These are phyloP conservation scores for Amphiprion percula DNA, from an alignment of 2,113 vertebrate species.

Conservation along the genomic window DNA sequence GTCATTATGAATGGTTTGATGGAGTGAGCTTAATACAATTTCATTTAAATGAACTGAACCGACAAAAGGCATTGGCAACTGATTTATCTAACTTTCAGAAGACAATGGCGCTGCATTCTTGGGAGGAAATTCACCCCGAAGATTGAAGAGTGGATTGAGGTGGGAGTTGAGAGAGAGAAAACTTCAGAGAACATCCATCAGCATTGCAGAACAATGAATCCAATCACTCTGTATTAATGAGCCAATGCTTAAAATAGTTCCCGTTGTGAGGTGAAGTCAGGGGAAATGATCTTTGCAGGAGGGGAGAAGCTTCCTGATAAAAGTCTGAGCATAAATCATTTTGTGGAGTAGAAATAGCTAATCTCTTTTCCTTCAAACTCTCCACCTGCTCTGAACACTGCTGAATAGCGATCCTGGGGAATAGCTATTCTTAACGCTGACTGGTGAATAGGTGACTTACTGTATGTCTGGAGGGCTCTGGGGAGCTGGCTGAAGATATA, in stretches of 20 bases:
- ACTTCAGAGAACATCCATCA: conserved; percentile 82
- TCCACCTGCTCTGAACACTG: conserved; percentile 76
- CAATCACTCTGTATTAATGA: conserved; percentile 84
- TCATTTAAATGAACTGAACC: conserved; percentile 73
- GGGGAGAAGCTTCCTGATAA: conserved; percentile 72
- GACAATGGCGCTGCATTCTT: conserved; percentile 74
- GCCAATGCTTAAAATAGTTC: conserved; percentile 83
- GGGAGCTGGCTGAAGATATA: conserved; percentile 49
- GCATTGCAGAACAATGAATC: conserved; percentile 81
- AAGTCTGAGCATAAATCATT: conserved; percentile 82
- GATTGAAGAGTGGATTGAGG: conserved; percentile 76
- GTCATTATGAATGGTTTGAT: conserved; percentile 73
- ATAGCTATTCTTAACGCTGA: conserved; percentile 73
- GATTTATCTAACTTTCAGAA: conserved; percentile 77
- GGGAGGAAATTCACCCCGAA: conserved; percentile 68
- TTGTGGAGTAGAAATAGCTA: conserved; percentile 75
- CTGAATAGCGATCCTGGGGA: conserved; percentile 73
- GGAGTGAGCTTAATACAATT: conserved; percentile 66
- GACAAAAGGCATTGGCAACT: conserved; percentile 71
- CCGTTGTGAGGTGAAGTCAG: conserved; percentile 81
- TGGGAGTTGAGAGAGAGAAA: conserved; percentile 71
- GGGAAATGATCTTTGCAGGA: conserved; percentile 81
- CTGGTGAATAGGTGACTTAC: conserved; percentile 73
- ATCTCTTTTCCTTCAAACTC: conserved; percentile 76
- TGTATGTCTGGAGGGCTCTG: conserved; percentile 47